Conservation (phyloP, 2,797 vertebrate genomes). For the Pseudocheirus occidentalis region DNA sequence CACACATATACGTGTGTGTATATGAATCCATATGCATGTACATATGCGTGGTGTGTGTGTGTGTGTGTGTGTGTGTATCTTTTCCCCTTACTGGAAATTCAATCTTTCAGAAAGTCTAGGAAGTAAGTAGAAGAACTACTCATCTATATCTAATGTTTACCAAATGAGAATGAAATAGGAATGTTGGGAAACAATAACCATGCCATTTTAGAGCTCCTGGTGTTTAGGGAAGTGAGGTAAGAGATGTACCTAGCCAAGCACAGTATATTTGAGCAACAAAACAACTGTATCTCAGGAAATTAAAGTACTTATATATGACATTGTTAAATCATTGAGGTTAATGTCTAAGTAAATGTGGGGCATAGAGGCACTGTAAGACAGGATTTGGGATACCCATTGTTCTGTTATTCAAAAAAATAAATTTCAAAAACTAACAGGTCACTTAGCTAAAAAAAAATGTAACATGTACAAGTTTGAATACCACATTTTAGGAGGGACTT, state of each 20-base stretch:
- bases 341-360: background rate
- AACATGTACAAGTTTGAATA: background rate
- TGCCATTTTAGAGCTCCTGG: background rate
- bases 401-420: background rate
- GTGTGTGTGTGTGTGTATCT: background rate
- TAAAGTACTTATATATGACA: background rate
- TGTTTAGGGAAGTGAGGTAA: background rate
- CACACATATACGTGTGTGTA: background rate
- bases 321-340: too few species aligned
- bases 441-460: background rate
- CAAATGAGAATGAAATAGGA: background rate
- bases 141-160: background rate
- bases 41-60: background rate
- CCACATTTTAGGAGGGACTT: background rate
- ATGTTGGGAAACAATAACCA: background rate
- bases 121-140: background rate
- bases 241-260: background rate
- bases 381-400: background rate
- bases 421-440: background rate
- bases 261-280: background rate
- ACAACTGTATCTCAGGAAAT: background rate
- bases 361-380: too few species aligned
- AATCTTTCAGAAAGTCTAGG: background rate
- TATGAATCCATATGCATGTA: too few species aligned
- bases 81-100: background rate